Base-by-base conservation (phyloP, 2,888 invertebrate genomes). In the Papilio protenor region DNA sequence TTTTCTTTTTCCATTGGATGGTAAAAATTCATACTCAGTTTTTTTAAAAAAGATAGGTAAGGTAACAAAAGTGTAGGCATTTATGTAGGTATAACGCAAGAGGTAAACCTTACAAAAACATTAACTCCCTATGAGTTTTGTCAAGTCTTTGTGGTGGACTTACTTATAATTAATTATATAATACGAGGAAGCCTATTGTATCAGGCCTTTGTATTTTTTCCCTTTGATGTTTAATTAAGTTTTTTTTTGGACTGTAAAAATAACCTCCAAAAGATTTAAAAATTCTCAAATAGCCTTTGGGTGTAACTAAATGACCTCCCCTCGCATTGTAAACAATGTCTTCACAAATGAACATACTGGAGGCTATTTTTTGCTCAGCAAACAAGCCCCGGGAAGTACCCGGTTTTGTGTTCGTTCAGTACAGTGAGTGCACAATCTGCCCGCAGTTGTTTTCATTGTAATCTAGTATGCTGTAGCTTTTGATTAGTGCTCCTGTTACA, bases 311-410 rank as follows among this genome's bases (percentile, higher is more conserved):
- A 66, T 66, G 59, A 59, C 27, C 33, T 18, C 40, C 66, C 66
- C 89, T 89, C 89, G 89, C 87, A 90, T 88, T 89, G 90, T 88
- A 90, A 91, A 92, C 88, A 90, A 87, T 85, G 84, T 86, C 84
- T 82, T 85, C 82, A 84, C 86, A 89, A 90, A 90, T 90, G 87
- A 89, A 89, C 87, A 87, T 88, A 88, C 86, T 82, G 79, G 75
- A 79, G 84, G 82, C 81, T 75, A 81, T 80, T 77, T 86, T 86
- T 86, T 83, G 79, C 83, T 83, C 83, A 23, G 45, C 12, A 47
- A 77, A 79, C 82, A 84, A 84, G 80, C 79, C 84, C 85, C 86
- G 86, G 88, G 82, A 79, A 77, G 78, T 76, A 82, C 84, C 84
- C 82, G 45, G 66, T 66, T 66, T 66, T 45, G 66, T 66, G 3